A percentile compares a stretch with the other conserved stretches of the same genome.
Evolutionary conservation across 1,140 invertebrate genomes (phyloP).

Genomic region (Araneus ventricosus): DNA sequence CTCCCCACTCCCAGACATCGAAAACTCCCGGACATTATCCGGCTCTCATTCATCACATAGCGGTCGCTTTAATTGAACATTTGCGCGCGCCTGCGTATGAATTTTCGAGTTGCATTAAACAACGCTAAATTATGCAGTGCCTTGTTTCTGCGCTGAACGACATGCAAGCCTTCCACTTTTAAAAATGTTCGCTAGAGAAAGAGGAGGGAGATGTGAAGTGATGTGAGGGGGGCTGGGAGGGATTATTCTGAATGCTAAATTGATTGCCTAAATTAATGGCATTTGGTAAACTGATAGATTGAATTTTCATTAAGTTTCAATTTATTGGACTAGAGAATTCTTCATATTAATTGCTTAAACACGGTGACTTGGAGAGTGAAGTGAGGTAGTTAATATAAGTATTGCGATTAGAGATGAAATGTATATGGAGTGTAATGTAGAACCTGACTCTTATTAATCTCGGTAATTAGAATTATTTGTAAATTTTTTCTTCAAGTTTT

Average conservation of each 20-base stretch:
- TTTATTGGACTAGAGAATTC: slow-evolving; percentile 24
- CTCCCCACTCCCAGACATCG: not conserved
- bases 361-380: not conserved
- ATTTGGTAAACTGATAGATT: slow-evolving; percentile 41
- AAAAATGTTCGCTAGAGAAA: slow-evolving; percentile 34
- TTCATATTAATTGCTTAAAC: slow-evolving; percentile 28
- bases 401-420: not conserved
- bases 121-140: slow-evolving; percentile 59
- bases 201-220: not conserved
- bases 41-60: slow-evolving; percentile 37
- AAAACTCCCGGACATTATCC: slow-evolving; percentile 43
- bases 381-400: not conserved
- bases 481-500: not conserved
- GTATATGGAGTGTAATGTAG: not conserved
- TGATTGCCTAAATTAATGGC: slow-evolving; percentile 23
- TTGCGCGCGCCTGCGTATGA: slow-evolving; percentile 44
- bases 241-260: slow-evolving; percentile 56
- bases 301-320: slow-evolving; percentile 39
- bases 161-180: not conserved
- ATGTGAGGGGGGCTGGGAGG: not conserved
- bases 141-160: slow-evolving; percentile 33
- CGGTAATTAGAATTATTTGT: not conserved
- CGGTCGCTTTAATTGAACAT: slow-evolving; percentile 59
- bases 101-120: slow-evolving; percentile 61
- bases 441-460: not conserved